Base-by-base conservation (phyloP, 2,797 vertebrate species). In the Peromyscus attwateri region DNA sequence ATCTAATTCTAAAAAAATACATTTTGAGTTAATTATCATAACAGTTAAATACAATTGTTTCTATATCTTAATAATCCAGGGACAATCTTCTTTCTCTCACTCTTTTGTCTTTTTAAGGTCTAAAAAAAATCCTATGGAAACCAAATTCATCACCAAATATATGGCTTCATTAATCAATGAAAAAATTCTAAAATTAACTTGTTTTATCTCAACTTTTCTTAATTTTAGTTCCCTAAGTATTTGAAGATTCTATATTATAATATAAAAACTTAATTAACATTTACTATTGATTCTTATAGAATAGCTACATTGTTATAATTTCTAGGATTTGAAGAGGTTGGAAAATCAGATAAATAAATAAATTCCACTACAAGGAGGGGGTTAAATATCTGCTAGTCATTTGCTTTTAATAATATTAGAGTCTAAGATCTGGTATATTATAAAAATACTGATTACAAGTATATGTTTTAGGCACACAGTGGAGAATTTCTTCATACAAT, bases 71-170 rank as follows among this genome's bases (percentile, higher is more conserved):
- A 55, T 96, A 80, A 68, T 80, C 62, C 9, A 9, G 73, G 23
- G 73, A 31, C 49, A 0, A 64, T 5, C 2, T 55, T 89, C 34
- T 37, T 92, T 89, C 21, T 82, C 6, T 64, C 57, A 73, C 80
- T 68, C 17, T 76, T 91, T 89, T 85, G 55, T 2, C 52, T 76
- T 92, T 92, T 87, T 71, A 92, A 88, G 55, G 9, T n/a, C 60
- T 29, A 62, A 92, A 84, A 52, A 52, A 55, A 55, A 66, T 34
- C n/a, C 11, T 71, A 62, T 40, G 5, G 79, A 90, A 92, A 83
- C 12, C 16, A 85, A 57, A 85, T 88, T 92, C 3, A 94, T 79
- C 14, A 93, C 25, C 83, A 93, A 87, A 79, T 60, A 60, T 75
- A 96, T 2, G 12, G 80, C 5, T 91, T 94, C 46, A 96, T 13